phyloP scores from a whole-genome alignment of 2,888 invertebrate genomes.

The Noctua janthe region DNA sequence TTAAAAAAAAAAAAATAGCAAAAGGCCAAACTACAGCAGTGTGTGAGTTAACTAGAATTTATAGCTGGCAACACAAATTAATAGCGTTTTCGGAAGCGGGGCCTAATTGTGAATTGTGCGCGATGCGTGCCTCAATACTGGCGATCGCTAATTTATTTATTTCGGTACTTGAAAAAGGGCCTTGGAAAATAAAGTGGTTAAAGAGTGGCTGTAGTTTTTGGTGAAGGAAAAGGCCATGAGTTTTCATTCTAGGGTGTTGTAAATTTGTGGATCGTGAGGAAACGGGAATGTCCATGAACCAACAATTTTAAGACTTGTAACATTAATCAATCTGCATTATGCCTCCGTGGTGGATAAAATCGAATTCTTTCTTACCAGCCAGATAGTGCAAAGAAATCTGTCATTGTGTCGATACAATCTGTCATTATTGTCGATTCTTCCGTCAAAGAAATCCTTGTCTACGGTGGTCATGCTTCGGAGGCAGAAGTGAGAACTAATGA shows the following conservation, averaged over 20 bases:
- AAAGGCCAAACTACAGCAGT: conserved; percentile 54
- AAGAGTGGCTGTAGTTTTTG: background rate
- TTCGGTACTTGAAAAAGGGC: conserved; percentile 19
- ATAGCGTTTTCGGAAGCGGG: conserved; percentile 64
- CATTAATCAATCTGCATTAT: background rate
- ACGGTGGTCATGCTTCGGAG: too few species aligned
- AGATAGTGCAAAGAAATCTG: too few species aligned
- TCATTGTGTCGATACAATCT: too few species aligned
- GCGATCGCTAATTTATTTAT: conserved; percentile 42
- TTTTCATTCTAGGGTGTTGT: background rate
- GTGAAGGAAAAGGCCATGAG: background rate
- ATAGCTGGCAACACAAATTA: conserved; percentile 69
- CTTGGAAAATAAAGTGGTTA: conserved; percentile 4
- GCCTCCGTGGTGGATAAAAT: background rate
- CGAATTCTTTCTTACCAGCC: background rate
- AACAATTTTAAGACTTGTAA: background rate
- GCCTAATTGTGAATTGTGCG: conserved; percentile 69
- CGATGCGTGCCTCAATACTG: conserved; percentile 60
- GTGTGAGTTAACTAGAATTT: conserved; percentile 72
- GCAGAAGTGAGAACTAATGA: too few species aligned
- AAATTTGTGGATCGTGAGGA: background rate
- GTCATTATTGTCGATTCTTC: too few species aligned
- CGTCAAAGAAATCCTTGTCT: too few species aligned
- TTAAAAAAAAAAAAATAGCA: conserved; percentile 59
- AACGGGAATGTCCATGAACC: background rate